Evolutionary conservation across 2,888 invertebrate genomes (phyloP).

Genomic region (Masnerella sp.): DNA sequence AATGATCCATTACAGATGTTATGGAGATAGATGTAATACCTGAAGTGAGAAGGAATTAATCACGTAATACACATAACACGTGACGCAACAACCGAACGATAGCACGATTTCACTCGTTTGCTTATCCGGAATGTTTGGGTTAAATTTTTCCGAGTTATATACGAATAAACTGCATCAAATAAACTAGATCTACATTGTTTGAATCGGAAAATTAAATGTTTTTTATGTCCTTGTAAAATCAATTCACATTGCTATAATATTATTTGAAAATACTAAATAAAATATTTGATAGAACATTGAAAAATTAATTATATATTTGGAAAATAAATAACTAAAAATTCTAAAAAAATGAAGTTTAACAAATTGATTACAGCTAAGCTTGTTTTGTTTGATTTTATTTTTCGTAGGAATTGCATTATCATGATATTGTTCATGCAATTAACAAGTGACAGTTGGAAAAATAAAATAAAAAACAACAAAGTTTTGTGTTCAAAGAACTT

Average conservation of each 20-base stretch:
- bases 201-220: not conserved
- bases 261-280: no score
- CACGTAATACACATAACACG: conserved; percentile 57
- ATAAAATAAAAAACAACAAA: conserved; percentile 21
- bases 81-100: conserved; percentile 62
- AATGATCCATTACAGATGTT: conserved; percentile 47
- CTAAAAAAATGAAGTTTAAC: no score
- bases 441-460: conserved; percentile 4
- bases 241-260: no score
- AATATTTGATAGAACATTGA: no score
- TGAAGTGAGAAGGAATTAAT: conserved; percentile 57
- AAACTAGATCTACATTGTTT: not conserved
- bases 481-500: conserved; percentile 12
- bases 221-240: not conserved
- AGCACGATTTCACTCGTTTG: conserved; percentile 60
- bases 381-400: no score
- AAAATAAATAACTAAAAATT: no score
- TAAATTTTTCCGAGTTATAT: conserved; percentile 24
- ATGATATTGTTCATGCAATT: conserved; percentile 11
- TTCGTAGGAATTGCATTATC: no score
- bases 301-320: no score
- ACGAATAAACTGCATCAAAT: conserved; percentile 8
- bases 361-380: not conserved
- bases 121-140: conserved; percentile 47
- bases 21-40: conserved; percentile 47